Conservation (phyloP, 2,888 invertebrate genomes). For the Zhuqinia jingwanae region DNA sequence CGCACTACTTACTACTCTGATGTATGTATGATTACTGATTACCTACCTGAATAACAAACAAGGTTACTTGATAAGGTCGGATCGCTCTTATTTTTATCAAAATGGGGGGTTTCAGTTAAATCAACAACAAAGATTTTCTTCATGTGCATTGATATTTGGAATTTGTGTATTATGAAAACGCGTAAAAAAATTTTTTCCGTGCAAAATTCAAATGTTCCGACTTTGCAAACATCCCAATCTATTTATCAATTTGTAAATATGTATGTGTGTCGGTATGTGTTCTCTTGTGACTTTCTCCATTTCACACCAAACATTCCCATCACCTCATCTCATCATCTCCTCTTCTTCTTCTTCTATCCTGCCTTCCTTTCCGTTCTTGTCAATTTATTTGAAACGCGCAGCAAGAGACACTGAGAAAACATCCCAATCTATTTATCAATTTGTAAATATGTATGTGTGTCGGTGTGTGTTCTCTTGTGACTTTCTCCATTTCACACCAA, state of each 20-base stretch:
- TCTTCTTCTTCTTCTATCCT: neutral
- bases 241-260: neutral
- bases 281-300: slow-evolving; percentile 43
- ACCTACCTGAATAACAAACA: neutral
- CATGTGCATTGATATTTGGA: too few relatives aligned
- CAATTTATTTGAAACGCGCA: too few relatives aligned
- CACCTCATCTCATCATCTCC: slow-evolving; percentile 4
- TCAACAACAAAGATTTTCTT: neutral
- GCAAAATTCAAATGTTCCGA: too few relatives aligned
- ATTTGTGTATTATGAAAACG: too few relatives aligned
- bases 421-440: slow-evolving; percentile 4
- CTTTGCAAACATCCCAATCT: neutral
- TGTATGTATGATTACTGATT: too few relatives aligned
- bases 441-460: neutral
- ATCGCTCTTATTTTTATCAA: neutral
- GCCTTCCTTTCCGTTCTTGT: too few relatives aligned
- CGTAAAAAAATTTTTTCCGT: too few relatives aligned
- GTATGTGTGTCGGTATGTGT: neutral
- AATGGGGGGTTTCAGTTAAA: neutral
- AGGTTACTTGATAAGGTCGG: neutral
- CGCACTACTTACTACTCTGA: too few relatives aligned
- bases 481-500: slow-evolving; percentile 51
- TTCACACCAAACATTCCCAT: neutral
- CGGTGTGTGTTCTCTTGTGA: neutral
- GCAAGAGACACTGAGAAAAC: too few relatives aligned